Base-by-base conservation (phyloP, 2,888 invertebrate species). In the Ennomos quercinarius region DNA sequence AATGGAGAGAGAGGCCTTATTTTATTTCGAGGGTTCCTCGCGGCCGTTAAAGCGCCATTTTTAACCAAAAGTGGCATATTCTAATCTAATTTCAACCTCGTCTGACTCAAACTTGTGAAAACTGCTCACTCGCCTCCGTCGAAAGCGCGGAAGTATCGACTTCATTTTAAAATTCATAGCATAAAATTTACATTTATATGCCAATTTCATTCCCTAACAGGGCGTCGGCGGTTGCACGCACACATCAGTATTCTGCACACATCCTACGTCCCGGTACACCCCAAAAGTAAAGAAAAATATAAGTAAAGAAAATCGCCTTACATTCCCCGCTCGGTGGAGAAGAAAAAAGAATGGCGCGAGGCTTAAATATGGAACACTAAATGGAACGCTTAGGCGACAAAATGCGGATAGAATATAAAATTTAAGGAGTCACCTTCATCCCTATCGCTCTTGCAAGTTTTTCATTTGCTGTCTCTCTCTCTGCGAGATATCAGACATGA, bases 171-270 rank as follows among this genome's bases (percentile, higher is more conserved):
- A 92, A 92, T 92, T 92, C 92, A 92, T 91, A 83, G 91, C 91
- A 91, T 91, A 91, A 92, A 91, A 92, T 92, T 91, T 91, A 91
- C 92, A 91, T 92, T 91, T 91, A 91, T 91, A 91, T 91, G 91
- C 92, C 92, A 91, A 92, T 92, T 92, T 92, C 89, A 90, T 90
- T 89, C 88, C 89, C 85, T 88, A 90, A 89, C 89, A 87, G 89
- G 84, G 88, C 86, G 86, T 84, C 81, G 85, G 86, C 81, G 86
- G 87, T 84, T 77, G 84, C 87, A 85, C 89, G 87, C 89, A 89
- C 89, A 91, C 91, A 91, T 91, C 89, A 88, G 86, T 89, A 92
- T 91, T 86, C 91, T 70, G 84, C 80, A 86, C 88, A 91, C 89
- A 89, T 77, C 82, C 79, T 75, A 71, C 73, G 77, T 56, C 76